Percentiles rank a stretch among this genome's conserved stretches.
phyloP scores from a whole-genome alignment of 1,140 invertebrate species.

The Trichoplusia ni region DNA sequence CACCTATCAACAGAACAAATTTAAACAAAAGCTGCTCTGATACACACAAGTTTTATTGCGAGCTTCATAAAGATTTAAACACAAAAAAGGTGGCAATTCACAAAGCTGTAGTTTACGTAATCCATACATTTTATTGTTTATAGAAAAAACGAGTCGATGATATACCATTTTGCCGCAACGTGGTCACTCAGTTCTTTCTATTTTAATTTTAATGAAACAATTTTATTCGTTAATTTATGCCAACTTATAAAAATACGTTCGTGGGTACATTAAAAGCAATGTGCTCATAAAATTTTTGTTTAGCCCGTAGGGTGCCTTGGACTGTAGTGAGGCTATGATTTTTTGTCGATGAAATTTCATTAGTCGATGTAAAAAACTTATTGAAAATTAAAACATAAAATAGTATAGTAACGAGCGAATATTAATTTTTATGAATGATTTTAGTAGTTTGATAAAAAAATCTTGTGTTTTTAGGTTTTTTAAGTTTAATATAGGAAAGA shows the following conservation, averaged over 20 bases:
- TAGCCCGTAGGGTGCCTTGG: slow-evolving; percentile 38
- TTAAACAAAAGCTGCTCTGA: too few species aligned
- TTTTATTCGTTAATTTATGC: slow-evolving; percentile 45
- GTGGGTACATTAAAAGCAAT: slow-evolving; percentile 39
- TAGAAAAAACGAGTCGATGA: background rate
- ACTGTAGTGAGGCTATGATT: slow-evolving; percentile 32
- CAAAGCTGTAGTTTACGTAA: too few species aligned
- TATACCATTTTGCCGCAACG: background rate
- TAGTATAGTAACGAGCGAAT: too few species aligned
- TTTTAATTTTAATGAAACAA: slow-evolving; percentile 18
- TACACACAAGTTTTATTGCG: background rate
- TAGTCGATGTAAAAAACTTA: slow-evolving; percentile 11
- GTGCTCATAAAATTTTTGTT: slow-evolving; percentile 48
- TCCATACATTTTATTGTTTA: background rate
- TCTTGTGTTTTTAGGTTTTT: too few species aligned
- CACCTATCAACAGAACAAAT: too few species aligned
- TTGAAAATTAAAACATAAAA: slow-evolving; percentile 11
- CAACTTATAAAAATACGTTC: slow-evolving; percentile 42
- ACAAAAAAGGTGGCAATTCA: too few species aligned
- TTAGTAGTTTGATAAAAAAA: too few species aligned
- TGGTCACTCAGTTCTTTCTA: slow-evolving; percentile 25
- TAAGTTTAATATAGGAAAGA: too few species aligned
- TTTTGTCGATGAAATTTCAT: slow-evolving; percentile 38
- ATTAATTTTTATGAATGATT: slow-evolving; percentile 6
- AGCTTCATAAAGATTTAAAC: slow-evolving; percentile 13